Conservation (phyloP, 2,797 vertebrate species). For the Manis javanica region DNA sequence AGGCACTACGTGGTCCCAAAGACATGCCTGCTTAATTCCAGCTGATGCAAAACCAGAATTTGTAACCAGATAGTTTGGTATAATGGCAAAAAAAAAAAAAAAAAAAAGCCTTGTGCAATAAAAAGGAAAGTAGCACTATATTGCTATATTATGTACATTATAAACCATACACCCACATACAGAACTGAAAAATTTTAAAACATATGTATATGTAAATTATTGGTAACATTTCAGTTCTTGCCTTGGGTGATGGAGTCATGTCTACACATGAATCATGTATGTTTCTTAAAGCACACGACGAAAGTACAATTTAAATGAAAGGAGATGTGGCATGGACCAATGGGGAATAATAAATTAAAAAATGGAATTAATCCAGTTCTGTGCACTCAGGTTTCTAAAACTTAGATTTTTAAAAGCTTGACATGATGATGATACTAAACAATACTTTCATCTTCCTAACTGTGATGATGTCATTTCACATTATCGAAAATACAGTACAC, state of each 20-base stretch:
- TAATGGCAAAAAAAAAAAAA: conserved; percentile 74
- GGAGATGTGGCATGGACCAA: neutral
- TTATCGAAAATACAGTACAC: neutral
- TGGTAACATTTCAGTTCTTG: conserved; percentile 12
- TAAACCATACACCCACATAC: neutral
- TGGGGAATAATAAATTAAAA: neutral
- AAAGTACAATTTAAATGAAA: neutral
- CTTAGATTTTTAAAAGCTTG: neutral
- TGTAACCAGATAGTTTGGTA: conserved; percentile 74
- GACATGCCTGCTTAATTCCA: neutral
- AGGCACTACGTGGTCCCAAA: neutral
- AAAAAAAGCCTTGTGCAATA: conserved; percentile 1
- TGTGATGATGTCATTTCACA: neutral
- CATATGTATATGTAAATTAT: neutral
- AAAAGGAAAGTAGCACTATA: neutral
- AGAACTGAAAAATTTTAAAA: neutral
- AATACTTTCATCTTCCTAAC: neutral
- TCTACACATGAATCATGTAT: conserved; percentile 1
- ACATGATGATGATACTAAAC: neutral
- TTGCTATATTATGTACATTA: neutral
- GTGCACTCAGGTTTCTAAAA: neutral
- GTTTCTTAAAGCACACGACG: neutral
- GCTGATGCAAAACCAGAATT: neutral
- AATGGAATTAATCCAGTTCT: neutral
- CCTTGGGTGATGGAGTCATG: conserved; percentile 20